A percentile compares a stretch with the other conserved stretches of the same genome.
Evolutionary conservation across 2,888 invertebrate genomes (phyloP).

Genomic region (Epsilonema sp.): DNA sequence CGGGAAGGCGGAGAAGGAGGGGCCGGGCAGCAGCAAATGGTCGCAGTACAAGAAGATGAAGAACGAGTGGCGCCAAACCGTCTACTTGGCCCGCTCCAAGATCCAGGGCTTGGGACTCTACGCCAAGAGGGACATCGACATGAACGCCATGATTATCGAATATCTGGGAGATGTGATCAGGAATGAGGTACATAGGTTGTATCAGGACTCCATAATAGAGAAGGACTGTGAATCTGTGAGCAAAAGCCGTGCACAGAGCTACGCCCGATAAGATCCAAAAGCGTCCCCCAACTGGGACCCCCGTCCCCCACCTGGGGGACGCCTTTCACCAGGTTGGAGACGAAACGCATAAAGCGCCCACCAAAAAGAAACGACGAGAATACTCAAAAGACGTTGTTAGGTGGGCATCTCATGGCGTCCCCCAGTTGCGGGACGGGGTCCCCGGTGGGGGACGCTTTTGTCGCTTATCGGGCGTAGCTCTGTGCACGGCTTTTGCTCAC

Average conservation of each 20-base stretch:
- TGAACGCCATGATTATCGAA: conserved; percentile 98
- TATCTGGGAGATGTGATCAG: conserved; percentile 97
- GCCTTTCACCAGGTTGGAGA: conserved; percentile 90
- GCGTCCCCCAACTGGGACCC: too few species aligned
- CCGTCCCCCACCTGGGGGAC: too few species aligned
- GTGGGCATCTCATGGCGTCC: conserved; percentile 57
- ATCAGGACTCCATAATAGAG: conserved; percentile 49
- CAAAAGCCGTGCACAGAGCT: conserved; percentile 96
- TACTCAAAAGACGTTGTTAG: conserved; percentile 97
- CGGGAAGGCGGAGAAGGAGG: too few species aligned
- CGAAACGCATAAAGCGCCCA: conserved; percentile 88
- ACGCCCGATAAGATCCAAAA: conserved; percentile 55
- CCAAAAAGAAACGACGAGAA: conserved; percentile 98
- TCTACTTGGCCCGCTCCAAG: conserved; percentile 56
- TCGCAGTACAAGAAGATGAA: conserved; percentile 99
- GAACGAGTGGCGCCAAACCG: conserved; percentile 91
- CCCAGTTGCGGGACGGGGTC: too few species aligned
- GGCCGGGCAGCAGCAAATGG: conserved; percentile 50
- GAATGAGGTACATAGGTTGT: conserved; percentile 54
- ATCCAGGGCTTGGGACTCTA: conserved; percentile 91
- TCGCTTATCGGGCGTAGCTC: too few species aligned
- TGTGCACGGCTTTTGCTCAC: too few species aligned
- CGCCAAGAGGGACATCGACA: conserved; percentile 87
- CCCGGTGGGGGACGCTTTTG: too few species aligned
- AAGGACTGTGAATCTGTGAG: conserved; percentile 97